Base-by-base conservation (phyloP, 2,113 vertebrate genomes). In the Ceuthmochares aereus region DNA sequence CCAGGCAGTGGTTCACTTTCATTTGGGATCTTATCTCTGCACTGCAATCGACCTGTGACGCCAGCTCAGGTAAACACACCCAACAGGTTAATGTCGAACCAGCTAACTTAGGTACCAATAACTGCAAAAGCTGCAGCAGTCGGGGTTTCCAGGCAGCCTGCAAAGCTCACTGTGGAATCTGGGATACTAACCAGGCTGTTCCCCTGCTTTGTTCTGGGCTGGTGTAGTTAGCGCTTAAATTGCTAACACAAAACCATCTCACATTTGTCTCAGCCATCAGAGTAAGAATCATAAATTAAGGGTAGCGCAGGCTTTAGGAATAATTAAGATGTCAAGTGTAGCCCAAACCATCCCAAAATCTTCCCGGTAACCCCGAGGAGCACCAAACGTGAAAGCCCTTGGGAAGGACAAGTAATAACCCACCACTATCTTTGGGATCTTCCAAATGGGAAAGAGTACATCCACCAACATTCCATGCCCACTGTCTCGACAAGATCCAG, bases 1-100 rank as follows among this genome's bases (percentile, higher is more conserved):
- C 47, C 85, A 83, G 72, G 8, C 92, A 36, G 82, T 73, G 87
- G 84, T 60, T 97, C 68, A 81, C 95, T 96, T 96, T 95, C 95
- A 88, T 97, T 95, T 47, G 66, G 85, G 85, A 86, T 95, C 93
- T 95, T 94, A 96, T 96, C 94, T 97, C 80, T 84, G 87, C 86
- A 26, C 76, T 78, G 89, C 76, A 14, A 81, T 18, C 79, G 19
- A 83, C 79, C 79, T 76, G 87, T 58, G 94, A 79, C 62, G 80
- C 34, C 95, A 86, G 72, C 75, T 66, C 27, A 9, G 8, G 76
- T 5, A 36, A 66, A 67, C 76, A 88, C 95, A 81, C 92, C 95
- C 94, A 88, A 42, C 40, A 7, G 36, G 72, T 43, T 47, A 37
- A 30, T 68, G 94, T 6, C 13, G 42, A 52, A 92, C 12, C 3